Evolutionary conservation across 2,113 vertebrate genomes (phyloP), one percentile per base, ranked within the genome.

Genomic region (Capreolus pygargus): DNA sequence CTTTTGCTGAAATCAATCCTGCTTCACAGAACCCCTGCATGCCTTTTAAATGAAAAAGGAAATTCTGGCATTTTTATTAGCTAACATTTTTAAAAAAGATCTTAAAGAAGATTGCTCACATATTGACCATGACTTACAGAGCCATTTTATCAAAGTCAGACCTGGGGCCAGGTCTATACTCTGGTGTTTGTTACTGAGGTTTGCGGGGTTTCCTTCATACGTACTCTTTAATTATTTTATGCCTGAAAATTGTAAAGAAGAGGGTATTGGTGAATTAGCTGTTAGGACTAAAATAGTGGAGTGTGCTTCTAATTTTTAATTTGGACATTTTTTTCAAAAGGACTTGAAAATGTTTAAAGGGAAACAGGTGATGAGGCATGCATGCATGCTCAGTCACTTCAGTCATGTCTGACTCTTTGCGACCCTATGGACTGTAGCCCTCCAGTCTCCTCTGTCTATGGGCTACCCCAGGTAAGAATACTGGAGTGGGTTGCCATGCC

Each of bases 71-170:
- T 89, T 95, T 93, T 91, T 89, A 45, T 61, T 61, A 94, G 55
- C 86, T 55, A 92, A 91, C 36, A 89, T 86, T 50, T 91, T 94
- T 83, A n/a, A 43, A 33, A 92, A 96, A 86, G 16, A 54, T 93
- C 50, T 67, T n/a, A 1, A 64, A 57, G 88, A 96, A 86, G 28
- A 64, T 95, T 33, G 57, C n/a, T 91, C 82, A 81, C n/a, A 50
- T 92, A 15, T 43, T 91, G 45, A 43, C 50, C 25, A 8, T 83
- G 50, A 61, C 78, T 89, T 83, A 60, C 25, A 87, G 64, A 52
- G 52, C 36, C 2, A 36, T 33, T 86, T 89, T 94, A 23, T 82
- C 28, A 52, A 47, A 96, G 50, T 74, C 55, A 84, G 36, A 91
- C 57, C 43, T 15, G 8, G 25, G 19, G 6, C 55, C 55, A 79